A percentile compares a stretch with the other conserved stretches of the same genome.
Evolutionary conservation across 2,797 vertebrate species (phyloP).

Genomic region (Parotocinclus haroldoi): DNA sequence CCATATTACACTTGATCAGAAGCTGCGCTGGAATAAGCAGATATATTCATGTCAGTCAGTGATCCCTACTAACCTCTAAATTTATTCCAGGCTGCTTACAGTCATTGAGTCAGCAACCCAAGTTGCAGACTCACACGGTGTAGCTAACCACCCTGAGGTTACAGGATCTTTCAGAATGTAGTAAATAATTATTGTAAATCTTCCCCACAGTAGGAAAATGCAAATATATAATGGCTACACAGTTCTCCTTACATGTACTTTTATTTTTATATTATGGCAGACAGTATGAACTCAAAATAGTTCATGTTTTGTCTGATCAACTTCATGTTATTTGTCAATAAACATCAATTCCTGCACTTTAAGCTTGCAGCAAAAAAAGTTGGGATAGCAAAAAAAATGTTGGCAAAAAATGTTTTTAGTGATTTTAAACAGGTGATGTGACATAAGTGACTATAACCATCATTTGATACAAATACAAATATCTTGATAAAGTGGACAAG

Average conservation of each 20-base stretch:
- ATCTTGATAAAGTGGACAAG: too few species aligned
- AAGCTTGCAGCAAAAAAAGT: too few species aligned
- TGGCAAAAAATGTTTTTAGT: too few species aligned
- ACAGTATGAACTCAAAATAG: too few species aligned
- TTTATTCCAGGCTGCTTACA: constrained; percentile 43
- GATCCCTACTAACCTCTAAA: constrained; percentile 18
- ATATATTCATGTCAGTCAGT: constrained; percentile 15
- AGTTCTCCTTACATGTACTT: not conserved
- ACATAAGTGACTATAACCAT: too few species aligned
- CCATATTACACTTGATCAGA: constrained; percentile 15
- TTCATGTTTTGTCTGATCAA: too few species aligned
- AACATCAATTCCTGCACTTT: too few species aligned
- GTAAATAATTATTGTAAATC: not conserved
- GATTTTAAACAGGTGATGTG: too few species aligned
- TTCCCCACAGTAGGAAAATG: not conserved
- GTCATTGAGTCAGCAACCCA: constrained; percentile 32
- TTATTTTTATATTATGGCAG: too few species aligned
- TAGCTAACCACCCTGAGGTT: constrained; percentile 19
- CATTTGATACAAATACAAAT: too few species aligned
- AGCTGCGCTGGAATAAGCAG: constrained; percentile 18
- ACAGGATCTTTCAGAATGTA: constrained; percentile 7
- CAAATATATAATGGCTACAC: not conserved
- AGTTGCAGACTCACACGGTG: constrained; percentile 18
- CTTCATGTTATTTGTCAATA: too few species aligned
- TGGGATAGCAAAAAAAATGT: too few species aligned